A percentile compares a stretch with the other conserved stretches of the same genome.
phyloP scores from a whole-genome alignment of 2,113 vertebrate species.

The Drymodes brunneopygia region DNA sequence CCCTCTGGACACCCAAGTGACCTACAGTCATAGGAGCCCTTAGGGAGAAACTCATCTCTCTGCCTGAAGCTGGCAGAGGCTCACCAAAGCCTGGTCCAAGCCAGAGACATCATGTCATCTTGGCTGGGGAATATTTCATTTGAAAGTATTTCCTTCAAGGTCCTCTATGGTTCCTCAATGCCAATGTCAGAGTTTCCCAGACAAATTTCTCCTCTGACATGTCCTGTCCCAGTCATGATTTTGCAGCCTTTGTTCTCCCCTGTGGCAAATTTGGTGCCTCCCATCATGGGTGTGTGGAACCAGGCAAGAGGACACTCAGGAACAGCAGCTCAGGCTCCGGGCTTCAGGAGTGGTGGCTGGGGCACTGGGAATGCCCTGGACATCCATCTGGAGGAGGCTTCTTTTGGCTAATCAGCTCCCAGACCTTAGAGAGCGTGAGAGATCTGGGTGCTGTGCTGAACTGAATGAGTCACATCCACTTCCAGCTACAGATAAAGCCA shows the following conservation, averaged over 20 bases:
- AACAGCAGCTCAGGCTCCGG: neutral
- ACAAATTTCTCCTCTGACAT: neutral
- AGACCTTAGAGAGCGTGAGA: neutral
- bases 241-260: neutral
- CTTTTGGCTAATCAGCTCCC: neutral
- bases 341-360: neutral
- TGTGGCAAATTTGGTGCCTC: neutral
- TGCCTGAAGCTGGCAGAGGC: neutral
- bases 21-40: neutral
- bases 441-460: neutral
- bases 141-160: neutral
- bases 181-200: neutral
- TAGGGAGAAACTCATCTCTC: neutral
- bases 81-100: neutral
- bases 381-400: neutral
- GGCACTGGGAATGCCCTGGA: neutral
- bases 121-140: neutral
- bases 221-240: neutral
- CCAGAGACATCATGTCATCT: neutral
- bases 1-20: neutral
- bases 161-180: neutral
- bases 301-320: accelerated
- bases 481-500: slow-evolving; percentile 25
- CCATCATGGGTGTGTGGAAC: accelerated
- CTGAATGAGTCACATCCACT: neutral